Evolutionary conservation across 2,888 invertebrate species (phyloP), one percentile per base, ranked within the genome.

Genomic region (Agrypnus murinus): DNA sequence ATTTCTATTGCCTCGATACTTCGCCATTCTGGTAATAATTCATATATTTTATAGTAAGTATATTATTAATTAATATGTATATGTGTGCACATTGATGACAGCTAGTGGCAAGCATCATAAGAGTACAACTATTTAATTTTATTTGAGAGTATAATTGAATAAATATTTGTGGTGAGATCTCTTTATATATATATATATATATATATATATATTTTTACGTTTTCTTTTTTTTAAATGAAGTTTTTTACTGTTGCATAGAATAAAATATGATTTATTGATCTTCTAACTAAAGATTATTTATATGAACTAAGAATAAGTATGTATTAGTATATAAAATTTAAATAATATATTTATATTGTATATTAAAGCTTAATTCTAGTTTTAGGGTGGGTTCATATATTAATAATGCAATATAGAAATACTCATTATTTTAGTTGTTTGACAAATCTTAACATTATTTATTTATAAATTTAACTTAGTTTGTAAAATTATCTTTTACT

Each of bases 51-150:
- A 12, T 50, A 50, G 50, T 50, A 32, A 50, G 50, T 50, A 50
- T 25, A 25, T 50, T 50, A 10, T 50, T 31, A 32, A 25, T 46
- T 3, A 12, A 10, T 19, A 12, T 25, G 25, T 25, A 25, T n/a
- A n/a, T 25, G 25, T 32, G 50, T 32, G 17, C 12, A 5, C 50
- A 25, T 32, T 4, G 10, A 2, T 48, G n/a, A 14, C 17, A 32
- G 55, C 25, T 25, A 25, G 25, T 25, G 25, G 25, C 5, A 25
- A 25, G 55, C 14, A 7, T 31, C 50, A 50, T 50, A 36, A 36
- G 25, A 55, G 55, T 55, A 55, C 55, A 55, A 55, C 36, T 55
- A 48, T 25, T n/a, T 36, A 34, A 36, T 36, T 55, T 55, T 55
- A 55, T 55, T 55, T 55, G 15, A 55, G 15, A n/a, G 36, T 14